Percentiles rank a stretch among this genome's conserved stretches.
These are phyloP conservation scores for human DNA, from an alignment of 2,113 vertebrate genomes.

Conservation along the genomic window DNA sequence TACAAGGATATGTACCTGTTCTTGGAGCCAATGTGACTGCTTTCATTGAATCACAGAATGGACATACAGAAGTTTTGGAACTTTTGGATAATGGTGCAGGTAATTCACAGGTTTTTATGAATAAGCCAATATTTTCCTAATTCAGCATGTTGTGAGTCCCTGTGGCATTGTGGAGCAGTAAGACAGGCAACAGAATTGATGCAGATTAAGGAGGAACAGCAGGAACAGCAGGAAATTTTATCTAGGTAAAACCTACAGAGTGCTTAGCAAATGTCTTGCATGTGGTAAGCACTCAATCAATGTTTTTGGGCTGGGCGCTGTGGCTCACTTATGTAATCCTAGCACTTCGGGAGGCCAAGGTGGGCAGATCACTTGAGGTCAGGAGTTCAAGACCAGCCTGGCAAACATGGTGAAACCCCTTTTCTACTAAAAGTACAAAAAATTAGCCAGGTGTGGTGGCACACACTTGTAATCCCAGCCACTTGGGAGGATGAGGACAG, in stretches of 20 bases:
- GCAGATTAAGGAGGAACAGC: not conserved
- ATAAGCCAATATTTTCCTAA: not conserved
- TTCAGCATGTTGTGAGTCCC: not conserved
- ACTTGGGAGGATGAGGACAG: no score
- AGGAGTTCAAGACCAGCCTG: no score
- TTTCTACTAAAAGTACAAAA: no score
- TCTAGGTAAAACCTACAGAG: not conserved
- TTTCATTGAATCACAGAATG: conserved; percentile 74
- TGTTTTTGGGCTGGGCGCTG: not conserved
- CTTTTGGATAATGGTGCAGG: conserved; percentile 85
- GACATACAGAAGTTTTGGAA: conserved; percentile 17
- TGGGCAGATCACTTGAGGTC: no score
- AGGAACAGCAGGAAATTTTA: not conserved
- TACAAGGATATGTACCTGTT: conserved; percentile 81
- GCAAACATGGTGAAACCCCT: no score
- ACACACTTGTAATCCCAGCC: no score
- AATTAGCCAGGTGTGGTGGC: no score
- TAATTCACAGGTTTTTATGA: conserved; percentile 62
- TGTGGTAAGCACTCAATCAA: not conserved
- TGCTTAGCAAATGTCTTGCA: not conserved
- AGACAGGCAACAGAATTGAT: not conserved
- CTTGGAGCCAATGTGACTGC: conserved; percentile 82
- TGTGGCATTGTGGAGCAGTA: not conserved
- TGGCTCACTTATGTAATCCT: no score
- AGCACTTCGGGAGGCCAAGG: no score